Conservation (phyloP, 2,888 invertebrate genomes). For the Saturnia japonica region DNA sequence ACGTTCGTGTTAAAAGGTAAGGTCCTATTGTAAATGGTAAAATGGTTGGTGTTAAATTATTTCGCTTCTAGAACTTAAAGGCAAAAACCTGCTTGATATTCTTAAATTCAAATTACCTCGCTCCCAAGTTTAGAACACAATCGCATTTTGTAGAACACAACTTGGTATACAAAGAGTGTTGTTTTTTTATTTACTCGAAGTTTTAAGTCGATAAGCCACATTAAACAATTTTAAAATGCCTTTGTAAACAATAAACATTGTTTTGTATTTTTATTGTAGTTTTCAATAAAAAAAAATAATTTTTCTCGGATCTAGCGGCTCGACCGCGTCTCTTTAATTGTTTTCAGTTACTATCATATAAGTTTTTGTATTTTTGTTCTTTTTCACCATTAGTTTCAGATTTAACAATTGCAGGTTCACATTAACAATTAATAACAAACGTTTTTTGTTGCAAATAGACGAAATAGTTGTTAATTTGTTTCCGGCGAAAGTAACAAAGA, state of each 20-base stretch:
- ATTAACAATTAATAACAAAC: too few relatives aligned
- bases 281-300: too few relatives aligned
- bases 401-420: too few relatives aligned
- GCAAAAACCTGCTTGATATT: conserved; percentile 64
- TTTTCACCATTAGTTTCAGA: too few relatives aligned
- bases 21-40: conserved; percentile 18
- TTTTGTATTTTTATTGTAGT: too few relatives aligned
- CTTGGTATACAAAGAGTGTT: conserved; percentile 61
- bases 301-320: too few relatives aligned
- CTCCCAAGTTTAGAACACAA: conserved; percentile 65
- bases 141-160: conserved; percentile 59
- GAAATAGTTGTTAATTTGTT: too few relatives aligned
- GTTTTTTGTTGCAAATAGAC: too few relatives aligned
- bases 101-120: conserved; percentile 75
- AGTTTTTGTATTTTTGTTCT: too few relatives aligned
- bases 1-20: conserved; percentile 9
- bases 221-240: conserved; percentile 24
- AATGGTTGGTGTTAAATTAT: conserved; percentile 38
- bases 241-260: conserved; percentile 48
- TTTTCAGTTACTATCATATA: too few relatives aligned
- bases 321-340: too few relatives aligned
- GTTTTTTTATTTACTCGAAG: conserved; percentile 51
- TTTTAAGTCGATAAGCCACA: conserved; percentile 29
- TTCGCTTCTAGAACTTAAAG: conserved; percentile 38
- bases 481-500: too few relatives aligned